Evolutionary conservation across 1,140 invertebrate species (phyloP).

Genomic region (Hesperophylax magnus): DNA sequence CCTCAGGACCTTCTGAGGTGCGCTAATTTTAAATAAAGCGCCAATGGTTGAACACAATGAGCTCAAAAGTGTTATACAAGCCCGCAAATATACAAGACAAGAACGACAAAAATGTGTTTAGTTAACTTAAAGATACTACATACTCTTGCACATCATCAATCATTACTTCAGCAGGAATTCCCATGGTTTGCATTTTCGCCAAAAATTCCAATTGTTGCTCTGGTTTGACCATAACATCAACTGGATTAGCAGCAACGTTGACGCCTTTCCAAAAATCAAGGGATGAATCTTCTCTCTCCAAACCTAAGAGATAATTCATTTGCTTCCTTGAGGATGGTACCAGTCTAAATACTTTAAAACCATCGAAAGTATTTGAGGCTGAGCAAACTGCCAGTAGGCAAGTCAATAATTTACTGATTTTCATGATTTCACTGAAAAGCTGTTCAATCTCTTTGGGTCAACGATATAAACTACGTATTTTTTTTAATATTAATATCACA

Average conservation of each 20-base stretch:
- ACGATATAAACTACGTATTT: no score
- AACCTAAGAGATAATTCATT: neutral
- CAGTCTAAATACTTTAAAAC: conserved; percentile 43
- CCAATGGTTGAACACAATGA: no score
- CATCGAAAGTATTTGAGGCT: neutral
- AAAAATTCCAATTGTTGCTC: conserved; percentile 28
- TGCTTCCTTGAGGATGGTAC: conserved; percentile 36
- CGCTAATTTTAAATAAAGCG: no score
- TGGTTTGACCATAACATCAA: conserved; percentile 57
- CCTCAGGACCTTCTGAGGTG: no score
- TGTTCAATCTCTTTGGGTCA: no score
- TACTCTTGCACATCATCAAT: conserved; percentile 49
- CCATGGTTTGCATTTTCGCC: neutral
- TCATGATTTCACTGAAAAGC: no score
- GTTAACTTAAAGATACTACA: neutral
- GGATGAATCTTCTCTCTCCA: conserved; percentile 32
- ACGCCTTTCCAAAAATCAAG: conserved; percentile 53
- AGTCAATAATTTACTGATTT: no score
- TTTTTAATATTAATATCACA: no score
- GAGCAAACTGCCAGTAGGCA: no score
- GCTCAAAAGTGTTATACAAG: no score
- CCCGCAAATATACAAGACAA: no score
- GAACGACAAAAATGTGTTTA: no score
- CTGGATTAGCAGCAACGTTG: conserved; percentile 59
- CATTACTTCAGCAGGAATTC: conserved; percentile 35